Evolutionary conservation across 2,113 vertebrate species (phyloP).

Genomic region (Pedionomus torquatus): DNA sequence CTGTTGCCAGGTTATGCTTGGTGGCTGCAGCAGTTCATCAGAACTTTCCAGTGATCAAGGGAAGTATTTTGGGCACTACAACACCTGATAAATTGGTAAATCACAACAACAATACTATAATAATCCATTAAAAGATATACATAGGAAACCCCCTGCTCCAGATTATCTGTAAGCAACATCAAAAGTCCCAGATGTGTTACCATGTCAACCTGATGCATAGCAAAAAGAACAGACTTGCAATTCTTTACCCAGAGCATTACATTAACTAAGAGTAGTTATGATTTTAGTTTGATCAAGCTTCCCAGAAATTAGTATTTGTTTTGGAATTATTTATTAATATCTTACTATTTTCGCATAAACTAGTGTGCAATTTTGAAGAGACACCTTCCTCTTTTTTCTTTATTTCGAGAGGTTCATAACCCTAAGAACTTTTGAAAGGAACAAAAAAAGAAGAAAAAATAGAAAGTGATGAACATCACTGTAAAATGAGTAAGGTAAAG

Average conservation of each 20-base stretch:
- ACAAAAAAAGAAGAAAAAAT: background rate
- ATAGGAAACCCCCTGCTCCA: background rate
- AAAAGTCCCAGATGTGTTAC: accelerated
- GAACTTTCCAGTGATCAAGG: background rate
- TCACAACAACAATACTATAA: background rate
- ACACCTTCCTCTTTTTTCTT: background rate
- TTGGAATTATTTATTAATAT: background rate
- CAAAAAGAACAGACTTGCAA: background rate
- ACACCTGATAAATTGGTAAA: background rate
- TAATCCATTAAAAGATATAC: background rate
- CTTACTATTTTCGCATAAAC: background rate
- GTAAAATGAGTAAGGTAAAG: background rate
- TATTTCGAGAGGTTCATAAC: background rate
- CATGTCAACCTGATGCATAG: background rate
- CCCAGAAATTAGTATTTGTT: background rate
- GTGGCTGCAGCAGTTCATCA: accelerated
- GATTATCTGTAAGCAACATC: background rate
- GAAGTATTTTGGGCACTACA: background rate
- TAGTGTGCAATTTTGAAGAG: background rate
- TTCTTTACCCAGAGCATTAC: background rate
- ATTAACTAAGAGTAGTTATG: background rate
- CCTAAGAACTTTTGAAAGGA: background rate
- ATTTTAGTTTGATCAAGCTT: background rate
- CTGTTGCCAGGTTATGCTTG: background rate
- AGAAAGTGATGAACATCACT: background rate